Base-by-base conservation (phyloP, 2,888 invertebrate species). In the Clepsis dumicolana region DNA sequence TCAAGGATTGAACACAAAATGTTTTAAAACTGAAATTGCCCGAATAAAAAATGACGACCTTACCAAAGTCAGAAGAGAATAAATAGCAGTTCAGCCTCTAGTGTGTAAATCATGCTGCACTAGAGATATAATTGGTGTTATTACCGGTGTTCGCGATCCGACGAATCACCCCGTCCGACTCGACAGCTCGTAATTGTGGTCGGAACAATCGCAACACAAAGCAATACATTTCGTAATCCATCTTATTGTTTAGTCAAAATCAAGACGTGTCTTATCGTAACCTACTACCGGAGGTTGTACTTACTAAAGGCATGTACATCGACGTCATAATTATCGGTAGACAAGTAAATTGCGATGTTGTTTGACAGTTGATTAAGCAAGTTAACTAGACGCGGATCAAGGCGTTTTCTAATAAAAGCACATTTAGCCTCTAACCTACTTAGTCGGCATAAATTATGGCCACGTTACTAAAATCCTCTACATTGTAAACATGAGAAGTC, bases 271-370 rank as follows among this genome's bases (percentile, higher is more conserved):
- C 80, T 78, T 83, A 83, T 81, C 80, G 77, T 41, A 27, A 59
- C 70, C 61, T 63, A 72, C 67, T 70, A 66, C 68, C 63, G 68
- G 63, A 56, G 60, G 32, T 54, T 66, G 48, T 52, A 54, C 52
- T 53, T 18, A 64, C 60, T 60, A 57, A 64, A 64, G 53, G 35
- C 53, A 32, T 18, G 48, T 59, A 60, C 25, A 18, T 69, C 18
- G 67, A 63, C 56, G 53, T 71, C 64, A 70, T 62, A 62, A 70
- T 72, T 70, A 62, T 61, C 64, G 54, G 52, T 54, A 73, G 84
- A 86, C 84, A 81, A 75, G 79, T 80, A 85, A 86, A 87, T 87
- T 82, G 79, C 72, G 68, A 76, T 75, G 80, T 75, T 76, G 75
- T 76, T 66, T 66, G 75, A 75, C 77, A 73, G 66, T 70, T 73